Evolutionary conservation across 2,888 invertebrate genomes (phyloP), one percentile per base, ranked within the genome.

Genomic region (Cephus pygmeus): DNA sequence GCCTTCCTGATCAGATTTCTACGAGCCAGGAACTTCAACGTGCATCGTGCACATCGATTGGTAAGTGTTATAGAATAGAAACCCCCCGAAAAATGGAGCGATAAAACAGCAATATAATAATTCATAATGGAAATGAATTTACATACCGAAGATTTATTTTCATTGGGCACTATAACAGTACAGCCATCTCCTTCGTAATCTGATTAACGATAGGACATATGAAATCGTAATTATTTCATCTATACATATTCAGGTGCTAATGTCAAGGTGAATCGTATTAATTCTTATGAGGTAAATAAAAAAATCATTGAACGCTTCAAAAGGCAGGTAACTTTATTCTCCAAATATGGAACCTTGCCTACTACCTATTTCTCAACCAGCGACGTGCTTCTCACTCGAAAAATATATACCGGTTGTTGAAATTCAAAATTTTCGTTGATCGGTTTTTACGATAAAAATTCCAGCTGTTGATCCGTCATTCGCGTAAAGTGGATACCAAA

Each of bases 1-100:
- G 94, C 93, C 34, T 96, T 94, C 89, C 92, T 97, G 78, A 92
- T 95, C 75, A 93, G 95, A 88, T 97, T 96, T 89, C 92, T 97
- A 80, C 93, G 97, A 82, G 95, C 96, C 3, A 94, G 96, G 84
- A 93, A 93, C 88, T 97, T 96, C 92, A 93, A 95, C 83, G 93
- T 96, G 0, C 94, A 95, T 84, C 92, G 94, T 79, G 95, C 96
- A 3, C 96, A 96, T 89, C 93, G 94, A 92, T 92, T 97, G 94
- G 97, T 96, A 92, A 93, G 93, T 91, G 73, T 36, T 36, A 56
- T 2, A 56, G 23, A 23, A 23, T 9, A 56, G 23, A 15, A 56
- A 35, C 3, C 1, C 34, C 11, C 34, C 34, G 2, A 56, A 56
- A 56, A 23, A 56, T 23, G 0, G 9, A 23, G 23, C 15, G 6